phyloP scores from a whole-genome alignment of 2,888 invertebrate species.

The Aromia moschata region DNA sequence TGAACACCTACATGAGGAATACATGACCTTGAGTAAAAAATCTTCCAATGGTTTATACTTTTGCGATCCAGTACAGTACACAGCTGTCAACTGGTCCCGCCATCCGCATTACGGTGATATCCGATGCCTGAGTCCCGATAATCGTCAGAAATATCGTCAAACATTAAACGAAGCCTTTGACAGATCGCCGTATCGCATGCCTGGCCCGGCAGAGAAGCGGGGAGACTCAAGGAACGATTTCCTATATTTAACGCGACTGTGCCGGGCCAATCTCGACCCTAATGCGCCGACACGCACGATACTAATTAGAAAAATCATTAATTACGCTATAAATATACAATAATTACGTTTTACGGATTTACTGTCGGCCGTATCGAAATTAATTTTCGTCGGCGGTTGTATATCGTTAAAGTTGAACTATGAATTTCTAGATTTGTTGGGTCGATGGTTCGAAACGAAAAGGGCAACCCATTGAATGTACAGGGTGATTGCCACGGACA shows the following conservation, averaged over 20 bases:
- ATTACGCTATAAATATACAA: slow-evolving; percentile 57
- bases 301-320: slow-evolving; percentile 62
- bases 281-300: slow-evolving; percentile 56
- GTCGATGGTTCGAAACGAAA: no score
- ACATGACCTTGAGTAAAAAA: no score
- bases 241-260: slow-evolving; percentile 52
- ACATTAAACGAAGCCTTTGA: slow-evolving; percentile 58
- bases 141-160: slow-evolving; percentile 53
- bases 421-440: no score
- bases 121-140: slow-evolving; percentile 39
- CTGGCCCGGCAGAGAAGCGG: slow-evolving; percentile 44
- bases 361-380: slow-evolving; percentile 27
- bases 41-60: no score
- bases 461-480: no score
- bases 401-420: no score
- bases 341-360: slow-evolving; percentile 53
- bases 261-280: slow-evolving; percentile 46
- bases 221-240: slow-evolving; percentile 55
- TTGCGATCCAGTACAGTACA: no score
- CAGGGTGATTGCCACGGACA: no score
- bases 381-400: slow-evolving; percentile 13
- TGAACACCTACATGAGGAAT: no score
- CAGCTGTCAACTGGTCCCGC: no score
- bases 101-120: slow-evolving; percentile 23
- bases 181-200: slow-evolving; percentile 59